Evolutionary conservation across 2,113 vertebrate genomes (phyloP), one percentile per base, ranked within the genome.

Genomic region (Aldabrachelys gigantea): DNA sequence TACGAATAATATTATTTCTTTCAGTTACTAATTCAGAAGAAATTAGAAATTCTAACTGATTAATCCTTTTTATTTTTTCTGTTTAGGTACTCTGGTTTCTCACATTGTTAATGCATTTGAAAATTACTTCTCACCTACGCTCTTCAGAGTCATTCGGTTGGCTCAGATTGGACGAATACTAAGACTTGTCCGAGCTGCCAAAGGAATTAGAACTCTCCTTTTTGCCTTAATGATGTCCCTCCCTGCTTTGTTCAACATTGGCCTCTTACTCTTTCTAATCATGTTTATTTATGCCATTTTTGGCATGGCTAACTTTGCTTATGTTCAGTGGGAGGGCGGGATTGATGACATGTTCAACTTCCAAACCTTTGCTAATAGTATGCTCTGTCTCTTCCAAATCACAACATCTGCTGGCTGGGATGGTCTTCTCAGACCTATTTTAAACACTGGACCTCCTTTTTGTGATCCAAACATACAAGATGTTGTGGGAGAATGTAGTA

Each of bases 261-360:
- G 98, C 27, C 98, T 98, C 91, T 88, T 98, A 89, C 98, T 98
- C 76, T 98, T 98, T 89, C 97, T 98, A 1, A 98, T 98, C 94
- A 98, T 98, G 98, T 98, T 98, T 97, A 98, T 98, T 94, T 98
- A 98, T 87, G 98, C 98, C 10, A 98, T 98, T 96, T 98, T 98
- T 21, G 98, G 98, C 92, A 98, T 98, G 98, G 53, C 97, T 93
- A 98, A 65, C 85, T 98, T 98, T 19, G 85, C 97, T 1, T 41
- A 98, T 0, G 98, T 98, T 10, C 96, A 84, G 89, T 65, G 17
- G 87, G 98, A 98, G 1, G 75, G 44, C 0, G 98, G 98, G 9
- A 98, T 98, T 4, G 98, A 98, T 0, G 98, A 98, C 0, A 98
- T 98, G 98, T 98, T 98, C 97, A 98, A 98, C 93, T 98, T 98